Evolutionary conservation across 2,888 invertebrate species (phyloP).

Genomic region (Parnassius glacialis): DNA sequence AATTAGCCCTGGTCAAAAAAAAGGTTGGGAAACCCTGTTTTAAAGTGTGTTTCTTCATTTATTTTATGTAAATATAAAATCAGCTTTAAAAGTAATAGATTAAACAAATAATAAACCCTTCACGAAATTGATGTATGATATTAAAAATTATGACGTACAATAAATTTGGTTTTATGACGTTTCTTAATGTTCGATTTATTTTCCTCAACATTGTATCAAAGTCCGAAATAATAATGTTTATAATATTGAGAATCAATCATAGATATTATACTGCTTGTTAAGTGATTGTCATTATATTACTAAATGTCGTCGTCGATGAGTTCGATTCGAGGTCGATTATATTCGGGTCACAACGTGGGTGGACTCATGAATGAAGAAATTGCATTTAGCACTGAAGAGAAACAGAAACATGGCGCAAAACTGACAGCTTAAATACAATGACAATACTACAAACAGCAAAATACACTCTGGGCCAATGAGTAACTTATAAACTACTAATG

Average conservation of each 20-base stretch:
- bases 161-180: no score
- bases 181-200: no score
- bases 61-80: no score
- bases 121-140: not conserved
- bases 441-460: no score
- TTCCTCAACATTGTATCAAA: no score
- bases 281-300: slow-evolving; percentile 39
- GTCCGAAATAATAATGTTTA: no score
- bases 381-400: slow-evolving; percentile 7
- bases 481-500: no score
- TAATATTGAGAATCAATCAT: slow-evolving; percentile 3
- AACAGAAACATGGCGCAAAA: slow-evolving; percentile 10
- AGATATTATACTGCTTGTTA: slow-evolving; percentile 34
- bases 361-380: slow-evolving; percentile 33
- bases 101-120: no score
- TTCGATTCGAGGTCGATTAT: slow-evolving; percentile 45
- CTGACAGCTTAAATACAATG: not conserved
- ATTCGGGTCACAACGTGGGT: slow-evolving; percentile 47
- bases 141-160: not conserved
- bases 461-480: no score
- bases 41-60: not conserved
- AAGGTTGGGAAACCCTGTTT: not conserved
- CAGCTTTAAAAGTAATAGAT: no score
- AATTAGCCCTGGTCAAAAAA: no score
- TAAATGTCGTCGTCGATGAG: slow-evolving; percentile 33